Evolutionary conservation across 1,140 invertebrate species (phyloP).

Genomic region (Eumeta japonica): DNA sequence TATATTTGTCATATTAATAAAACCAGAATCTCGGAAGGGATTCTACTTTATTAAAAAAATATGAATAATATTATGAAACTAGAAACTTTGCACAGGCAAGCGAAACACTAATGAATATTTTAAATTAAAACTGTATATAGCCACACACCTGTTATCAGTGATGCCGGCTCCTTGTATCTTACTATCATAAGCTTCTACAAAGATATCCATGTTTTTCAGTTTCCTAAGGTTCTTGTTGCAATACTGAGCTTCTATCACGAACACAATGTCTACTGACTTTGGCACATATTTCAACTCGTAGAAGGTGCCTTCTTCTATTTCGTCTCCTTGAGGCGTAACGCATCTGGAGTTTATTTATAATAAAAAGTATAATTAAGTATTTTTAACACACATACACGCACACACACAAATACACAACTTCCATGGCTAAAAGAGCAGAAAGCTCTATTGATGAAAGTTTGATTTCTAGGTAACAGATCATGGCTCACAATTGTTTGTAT

Average conservation of each 20-base stretch:
- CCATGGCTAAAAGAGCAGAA: not conserved
- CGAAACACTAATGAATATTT: too few species aligned
- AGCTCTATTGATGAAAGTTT: too few species aligned
- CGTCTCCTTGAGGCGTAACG: slow-evolving; percentile 62
- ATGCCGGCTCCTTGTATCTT: slow-evolving; percentile 65
- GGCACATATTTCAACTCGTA: slow-evolving; percentile 59
- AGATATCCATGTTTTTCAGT: slow-evolving; percentile 65
- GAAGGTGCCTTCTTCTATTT: slow-evolving; percentile 72
- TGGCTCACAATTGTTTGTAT: too few species aligned
- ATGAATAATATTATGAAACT: too few species aligned
- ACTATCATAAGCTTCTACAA: slow-evolving; percentile 66
- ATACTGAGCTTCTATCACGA: slow-evolving; percentile 81
- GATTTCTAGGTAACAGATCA: too few species aligned
- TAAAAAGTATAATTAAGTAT: slow-evolving; percentile 4
- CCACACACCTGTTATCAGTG: slow-evolving; percentile 64
- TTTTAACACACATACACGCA: slow-evolving; percentile 8
- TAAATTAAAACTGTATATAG: too few species aligned
- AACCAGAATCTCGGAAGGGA: too few species aligned
- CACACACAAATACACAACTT: too few species aligned
- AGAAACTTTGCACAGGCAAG: too few species aligned
- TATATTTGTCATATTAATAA: too few species aligned
- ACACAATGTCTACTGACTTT: slow-evolving; percentile 77
- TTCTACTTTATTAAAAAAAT: too few species aligned
- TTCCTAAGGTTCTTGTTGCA: slow-evolving; percentile 72
- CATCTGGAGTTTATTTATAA: slow-evolving; percentile 63